These are phyloP conservation scores for Malacoraja senta DNA, from an alignment of 2,797 vertebrate genomes.

Conservation along the genomic window DNA sequence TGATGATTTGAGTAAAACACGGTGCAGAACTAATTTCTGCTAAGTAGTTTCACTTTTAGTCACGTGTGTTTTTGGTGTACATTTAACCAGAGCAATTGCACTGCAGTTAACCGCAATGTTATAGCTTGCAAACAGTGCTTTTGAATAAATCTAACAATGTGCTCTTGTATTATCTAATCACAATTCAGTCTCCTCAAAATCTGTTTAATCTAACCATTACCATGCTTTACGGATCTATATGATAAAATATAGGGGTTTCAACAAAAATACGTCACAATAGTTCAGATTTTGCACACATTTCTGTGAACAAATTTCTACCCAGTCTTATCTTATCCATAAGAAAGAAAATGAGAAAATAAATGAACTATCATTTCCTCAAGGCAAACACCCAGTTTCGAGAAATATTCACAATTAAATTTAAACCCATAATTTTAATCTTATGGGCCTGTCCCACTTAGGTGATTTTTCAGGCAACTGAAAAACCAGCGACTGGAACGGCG, in stretches of 20 bases:
- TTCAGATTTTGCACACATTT: no score
- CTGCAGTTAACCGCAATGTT: background rate
- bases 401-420: background rate
- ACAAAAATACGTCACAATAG: no score
- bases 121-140: background rate
- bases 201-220: background rate
- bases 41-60: background rate
- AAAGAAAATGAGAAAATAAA: slow-evolving; percentile 4
- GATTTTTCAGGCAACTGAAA: no score
- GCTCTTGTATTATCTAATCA: background rate
- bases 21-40: background rate
- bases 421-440: no score
- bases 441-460: no score
- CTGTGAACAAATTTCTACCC: no score
- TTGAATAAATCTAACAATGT: background rate
- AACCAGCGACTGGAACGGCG: no score
- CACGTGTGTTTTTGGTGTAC: background rate
- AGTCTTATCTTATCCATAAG: background rate
- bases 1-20: background rate
- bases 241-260: background rate
- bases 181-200: background rate
- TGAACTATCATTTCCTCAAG: background rate
- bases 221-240: background rate
- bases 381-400: background rate
- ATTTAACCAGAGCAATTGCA: background rate